Evolutionary conservation across 2,113 vertebrate genomes (phyloP).

Genomic region (Crotalus viridis): DNA sequence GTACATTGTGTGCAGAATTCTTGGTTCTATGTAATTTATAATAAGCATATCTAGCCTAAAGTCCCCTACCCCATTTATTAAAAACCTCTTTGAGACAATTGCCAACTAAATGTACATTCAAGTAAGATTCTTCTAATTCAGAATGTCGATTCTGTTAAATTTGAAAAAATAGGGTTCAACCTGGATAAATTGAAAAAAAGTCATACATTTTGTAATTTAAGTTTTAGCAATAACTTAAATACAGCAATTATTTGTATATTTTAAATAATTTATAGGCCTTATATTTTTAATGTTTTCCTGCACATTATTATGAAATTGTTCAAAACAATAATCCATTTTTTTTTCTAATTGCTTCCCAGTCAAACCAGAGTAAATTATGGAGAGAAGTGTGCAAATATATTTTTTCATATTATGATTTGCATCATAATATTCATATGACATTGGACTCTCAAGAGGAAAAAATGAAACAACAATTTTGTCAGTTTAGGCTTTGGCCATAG

Average conservation of each 20-base stretch:
- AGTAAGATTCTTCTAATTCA: not conserved
- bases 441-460: not conserved
- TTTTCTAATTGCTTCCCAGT: not conserved
- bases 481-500: not conserved
- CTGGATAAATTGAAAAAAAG: not conserved
- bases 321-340: not conserved
- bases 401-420: not conserved
- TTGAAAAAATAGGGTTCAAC: not conserved
- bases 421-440: not conserved
- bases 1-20: not conserved
- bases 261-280: constrained; percentile 5
- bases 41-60: not conserved
- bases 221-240: not conserved
- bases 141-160: not conserved
- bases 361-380: not conserved
- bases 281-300: not conserved
- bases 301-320: not conserved
- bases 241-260: no score
- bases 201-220: not conserved
- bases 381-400: not conserved
- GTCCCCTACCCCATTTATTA: not conserved
- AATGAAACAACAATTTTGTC: not conserved
- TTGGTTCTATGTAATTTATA: not conserved
- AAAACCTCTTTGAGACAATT: not conserved
- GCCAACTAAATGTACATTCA: not conserved